These are phyloP conservation scores for Percopsis omiscomaycus DNA, from an alignment of 2,797 vertebrate genomes.

Conservation along the genomic window DNA sequence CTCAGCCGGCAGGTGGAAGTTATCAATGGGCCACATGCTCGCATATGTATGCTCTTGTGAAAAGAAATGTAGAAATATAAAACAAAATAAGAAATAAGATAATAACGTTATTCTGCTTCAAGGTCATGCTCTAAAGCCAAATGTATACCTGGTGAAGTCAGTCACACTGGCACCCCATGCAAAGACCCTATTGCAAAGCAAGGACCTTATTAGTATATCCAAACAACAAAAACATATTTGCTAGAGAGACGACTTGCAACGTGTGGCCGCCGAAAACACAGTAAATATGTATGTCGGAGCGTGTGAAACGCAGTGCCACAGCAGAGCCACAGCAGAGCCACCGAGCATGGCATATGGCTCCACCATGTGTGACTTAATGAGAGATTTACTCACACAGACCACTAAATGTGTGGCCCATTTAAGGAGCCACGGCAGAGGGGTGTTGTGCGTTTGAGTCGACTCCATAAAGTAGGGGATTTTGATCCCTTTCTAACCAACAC, in stretches of 20 bases:
- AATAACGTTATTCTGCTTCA: too few relatives aligned
- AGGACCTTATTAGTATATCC: slow-evolving; percentile 36
- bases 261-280: slow-evolving; percentile 39
- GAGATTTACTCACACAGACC: slow-evolving; percentile 79
- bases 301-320: slow-evolving; percentile 60
- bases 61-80: too few relatives aligned
- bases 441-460: slow-evolving; percentile 50
- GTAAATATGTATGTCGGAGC: slow-evolving; percentile 67
- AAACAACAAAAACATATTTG: slow-evolving; percentile 7
- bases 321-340: slow-evolving; percentile 65
- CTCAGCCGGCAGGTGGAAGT: too few relatives aligned
- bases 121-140: too few relatives aligned
- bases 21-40: too few relatives aligned
- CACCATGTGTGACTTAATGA: slow-evolving; percentile 77
- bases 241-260: slow-evolving; percentile 40
- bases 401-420: slow-evolving; percentile 76
- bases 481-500: slow-evolving; percentile 23
- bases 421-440: slow-evolving; percentile 62
- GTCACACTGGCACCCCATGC: too few relatives aligned
- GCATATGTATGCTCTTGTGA: too few relatives aligned
- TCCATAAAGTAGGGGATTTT: slow-evolving; percentile 40
- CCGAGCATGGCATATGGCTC: slow-evolving; percentile 73
- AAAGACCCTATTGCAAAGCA: too few relatives aligned
- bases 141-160: too few relatives aligned
- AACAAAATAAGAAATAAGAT: too few relatives aligned